Evolutionary conservation across 2,113 vertebrate genomes (phyloP), one percentile per base, ranked within the genome.

Genomic region (Procavia capensis): DNA sequence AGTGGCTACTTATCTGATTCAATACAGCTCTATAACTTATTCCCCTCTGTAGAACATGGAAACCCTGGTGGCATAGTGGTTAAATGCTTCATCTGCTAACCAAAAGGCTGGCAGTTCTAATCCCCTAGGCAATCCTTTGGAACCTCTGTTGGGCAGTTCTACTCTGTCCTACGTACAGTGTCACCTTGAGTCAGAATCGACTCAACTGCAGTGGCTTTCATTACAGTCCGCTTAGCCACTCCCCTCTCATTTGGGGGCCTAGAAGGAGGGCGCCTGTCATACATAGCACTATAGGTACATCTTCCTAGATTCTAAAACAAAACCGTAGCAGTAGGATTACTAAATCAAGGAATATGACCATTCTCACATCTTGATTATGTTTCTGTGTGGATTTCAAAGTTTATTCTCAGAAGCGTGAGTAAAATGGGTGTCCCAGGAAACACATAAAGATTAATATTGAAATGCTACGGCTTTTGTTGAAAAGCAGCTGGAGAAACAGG

Each of bases 361-460:
- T 85, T 81, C 87, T 92, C 81, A 78, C 41, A 64, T 54, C 24
- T 76, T 41, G 36, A 27, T 78, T 63, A 70, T 50, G 59, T 92
- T 90, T 86, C 36, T 68, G 61, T 31, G 9, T 24, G 79, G 74
- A 90, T 39, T 54, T 89, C 34, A 87, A 82, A 9, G 29, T 45
- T 22, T 80, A 22, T 92, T 82, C 76, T 88, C 74, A 85, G 54
- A 81, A 89, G 68, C 36, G 36, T 86, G 47, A 94, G 59, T 64
- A 81, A 89, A 45, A 34, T 25, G 31, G 74, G 36, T 68, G 34
- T 78, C 64, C 43, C 19, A 16, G 29, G 63, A 87, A 90, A 47
- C 50, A 80, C 47, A 82, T 17, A 63, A 68, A 80, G 45, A 89
- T 13, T 50, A 78, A 13, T 85, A 43, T 50, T 70, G 78, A 95